These are phyloP conservation scores for Poeciliopsis infans DNA, from an alignment of 2,797 vertebrate genomes.

Conservation along the genomic window DNA sequence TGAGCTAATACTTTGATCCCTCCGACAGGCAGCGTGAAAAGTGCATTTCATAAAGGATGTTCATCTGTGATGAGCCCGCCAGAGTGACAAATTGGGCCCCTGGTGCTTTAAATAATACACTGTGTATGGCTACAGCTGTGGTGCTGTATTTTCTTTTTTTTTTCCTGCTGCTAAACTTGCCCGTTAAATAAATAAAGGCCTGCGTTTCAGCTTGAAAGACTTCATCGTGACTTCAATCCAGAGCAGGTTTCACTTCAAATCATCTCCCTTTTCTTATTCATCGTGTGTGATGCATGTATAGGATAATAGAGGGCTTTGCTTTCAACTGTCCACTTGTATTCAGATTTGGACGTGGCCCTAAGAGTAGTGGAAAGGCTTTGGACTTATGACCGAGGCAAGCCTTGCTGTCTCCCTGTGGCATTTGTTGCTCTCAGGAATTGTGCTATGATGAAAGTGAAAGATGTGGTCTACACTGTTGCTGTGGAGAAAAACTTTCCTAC, in stretches of 20 bases:
- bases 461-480: conserved; percentile 28
- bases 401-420: conserved; percentile 45
- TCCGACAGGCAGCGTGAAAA: conserved; percentile 75
- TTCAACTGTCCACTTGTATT: conserved; percentile 42
- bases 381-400: conserved; percentile 47
- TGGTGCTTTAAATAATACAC: conserved; percentile 81
- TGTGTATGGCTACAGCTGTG: conserved; percentile 59
- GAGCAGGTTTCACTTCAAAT: conserved; percentile 40
- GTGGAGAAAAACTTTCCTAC: conserved; percentile 27
- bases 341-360: conserved; percentile 30
- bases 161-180: conserved; percentile 64
- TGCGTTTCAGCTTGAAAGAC: conserved; percentile 40
- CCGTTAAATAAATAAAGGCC: conserved; percentile 60
- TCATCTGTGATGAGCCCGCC: conserved; percentile 76
- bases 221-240: conserved; percentile 16
- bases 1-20: conserved; percentile 75
- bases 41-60: conserved; percentile 83
- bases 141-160: conserved; percentile 45
- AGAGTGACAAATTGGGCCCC: conserved; percentile 80
- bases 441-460: conserved; percentile 62
- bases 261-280: conserved; percentile 45
- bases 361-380: conserved; percentile 22
- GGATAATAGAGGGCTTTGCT: conserved; percentile 28
- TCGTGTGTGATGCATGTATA: conserved; percentile 22
- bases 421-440: conserved; percentile 52